Evolutionary conservation across 2,888 invertebrate species (phyloP), one percentile per base, ranked within the genome.

Genomic region (Drosophila neotestacea): DNA sequence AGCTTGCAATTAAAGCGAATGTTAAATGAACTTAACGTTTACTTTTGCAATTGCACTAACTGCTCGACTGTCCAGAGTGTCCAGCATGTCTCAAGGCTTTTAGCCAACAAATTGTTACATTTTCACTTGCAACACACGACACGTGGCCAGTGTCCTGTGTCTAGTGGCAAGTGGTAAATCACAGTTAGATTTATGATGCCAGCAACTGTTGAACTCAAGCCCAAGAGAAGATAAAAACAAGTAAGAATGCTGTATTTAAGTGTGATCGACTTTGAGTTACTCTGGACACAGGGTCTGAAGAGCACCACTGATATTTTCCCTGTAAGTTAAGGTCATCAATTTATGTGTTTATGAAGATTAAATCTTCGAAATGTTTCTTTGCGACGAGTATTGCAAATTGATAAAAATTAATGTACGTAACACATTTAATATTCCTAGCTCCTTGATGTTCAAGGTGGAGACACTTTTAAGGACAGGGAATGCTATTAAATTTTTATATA

Each of bases 1-100:
- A 79, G 63, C 54, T 70, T 77, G 60, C 71, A 72, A 70, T 84
- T 84, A 65, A 70, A 64, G 28, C 36, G n/a, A 54, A 58, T 63
- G 62, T 50, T 46, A 58, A 51, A 60, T 51, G 61, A 52, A 48
- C 44, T 65, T 67, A 9, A 30, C 30, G 30, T 30, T 27, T 52
- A 32, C n/a, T 27, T 38, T 30, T 65, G 48, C 6, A 1, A 34
- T 30, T 60, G 44, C 7, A 10, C 16, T 16, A 16, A 32, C 16
- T 16, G 16, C 16, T 16, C 16, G 16, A 16, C 16, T 16, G 16
- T 16, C 16, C 16, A 16, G 34, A 34, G 32, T 22, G n/a, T 41
- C 11, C n/a, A 22, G 22, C 4, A n/a, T 36, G 27, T 1, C n/a
- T 32, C 46, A 11, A 28, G 5, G 32, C 11, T 27, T 55, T 5